Evolutionary conservation across 2,113 vertebrate genomes (phyloP), one percentile per base, ranked within the genome.

Genomic region (Chaenocephalus aceratus): DNA sequence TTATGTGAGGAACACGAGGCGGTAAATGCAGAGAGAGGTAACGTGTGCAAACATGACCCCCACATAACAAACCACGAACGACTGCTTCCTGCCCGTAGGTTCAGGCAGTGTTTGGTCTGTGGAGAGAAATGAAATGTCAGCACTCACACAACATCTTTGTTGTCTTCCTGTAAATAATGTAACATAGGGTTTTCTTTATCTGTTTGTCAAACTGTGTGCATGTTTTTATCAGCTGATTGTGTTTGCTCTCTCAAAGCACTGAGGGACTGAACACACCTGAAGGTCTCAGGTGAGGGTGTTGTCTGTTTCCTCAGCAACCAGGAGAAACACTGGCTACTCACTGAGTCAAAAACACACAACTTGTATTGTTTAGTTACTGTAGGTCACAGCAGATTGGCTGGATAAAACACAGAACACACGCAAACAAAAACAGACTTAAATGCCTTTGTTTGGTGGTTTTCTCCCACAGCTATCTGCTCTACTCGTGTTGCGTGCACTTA

Each of bases 231-330:
- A 52, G 70, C 23, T 18, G 9, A 64, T 23, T 26, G 65, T 86
- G 68, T 88, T 90, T 90, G 72, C 57, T 9, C 68, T 81, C 60
- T 54, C 44, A 79, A 30, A 14, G 74, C 21, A 57, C 82, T 74
- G 72, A 86, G 87, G 81, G 86, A 86, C 58, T 64, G 58, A 89
- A 88, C 89, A 80, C 89, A 91, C 92, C 89, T 87, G 74, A 81
- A 84, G 75, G 84, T 90, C 90, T 88, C 93, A 88, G 78, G 87
- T 91, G 93, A 89, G 88, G 56, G 79, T 87, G 85, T 76, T 75
- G 89, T 83, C 72, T 65, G 9, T 92, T 84, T 79, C 92, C 88
- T 59, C 82, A 79, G 89, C 81, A 90, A 94, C 94, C 69, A 60
- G 80, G 70, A 75, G 78, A 82, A 91, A 91, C 79, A 86, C 69